Percentiles rank a stretch among this genome's conserved stretches.
Evolutionary conservation across 1,140 invertebrate species (phyloP).

Genomic region (Conus ventricosus): DNA sequence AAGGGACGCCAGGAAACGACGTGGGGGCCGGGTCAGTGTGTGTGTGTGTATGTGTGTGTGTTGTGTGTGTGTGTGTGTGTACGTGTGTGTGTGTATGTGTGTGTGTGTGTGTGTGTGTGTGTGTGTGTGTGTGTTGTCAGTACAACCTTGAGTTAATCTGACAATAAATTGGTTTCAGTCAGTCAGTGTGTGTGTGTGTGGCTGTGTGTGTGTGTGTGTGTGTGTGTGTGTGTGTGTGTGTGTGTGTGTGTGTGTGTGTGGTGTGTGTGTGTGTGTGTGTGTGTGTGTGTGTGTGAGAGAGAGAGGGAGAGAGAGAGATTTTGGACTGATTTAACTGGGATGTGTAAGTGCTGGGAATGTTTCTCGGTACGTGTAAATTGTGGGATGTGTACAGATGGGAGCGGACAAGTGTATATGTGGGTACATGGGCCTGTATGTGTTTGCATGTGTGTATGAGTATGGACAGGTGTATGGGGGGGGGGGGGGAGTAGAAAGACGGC

Average conservation of each 20-base stretch:
- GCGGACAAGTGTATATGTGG: background rate
- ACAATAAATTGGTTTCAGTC: too few species aligned
- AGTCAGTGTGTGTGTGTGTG: background rate
- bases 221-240: background rate
- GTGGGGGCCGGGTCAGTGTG: background rate
- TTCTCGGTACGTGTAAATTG: too few species aligned
- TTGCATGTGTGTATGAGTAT: background rate
- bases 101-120: background rate
- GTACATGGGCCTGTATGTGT: background rate
- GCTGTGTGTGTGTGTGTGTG: background rate
- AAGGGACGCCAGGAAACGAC: constrained; percentile 34
- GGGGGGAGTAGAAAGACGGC: too few species aligned
- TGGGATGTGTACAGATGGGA: too few species aligned
- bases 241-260: background rate
- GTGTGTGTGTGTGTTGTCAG: background rate
- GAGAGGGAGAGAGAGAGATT: too few species aligned
- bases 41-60: background rate
- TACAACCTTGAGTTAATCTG: too few species aligned
- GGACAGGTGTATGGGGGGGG: background rate
- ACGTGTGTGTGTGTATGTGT: background rate
- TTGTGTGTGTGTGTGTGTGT: constrained; percentile 9
- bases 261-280: constrained; percentile 3
- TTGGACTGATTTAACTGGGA: too few species aligned
- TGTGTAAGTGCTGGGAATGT: too few species aligned
- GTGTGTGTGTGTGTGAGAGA: too few species aligned